Evolutionary conservation across 2,797 vertebrate genomes (phyloP).

Genomic region (Eleutherodactylus coqui): DNA sequence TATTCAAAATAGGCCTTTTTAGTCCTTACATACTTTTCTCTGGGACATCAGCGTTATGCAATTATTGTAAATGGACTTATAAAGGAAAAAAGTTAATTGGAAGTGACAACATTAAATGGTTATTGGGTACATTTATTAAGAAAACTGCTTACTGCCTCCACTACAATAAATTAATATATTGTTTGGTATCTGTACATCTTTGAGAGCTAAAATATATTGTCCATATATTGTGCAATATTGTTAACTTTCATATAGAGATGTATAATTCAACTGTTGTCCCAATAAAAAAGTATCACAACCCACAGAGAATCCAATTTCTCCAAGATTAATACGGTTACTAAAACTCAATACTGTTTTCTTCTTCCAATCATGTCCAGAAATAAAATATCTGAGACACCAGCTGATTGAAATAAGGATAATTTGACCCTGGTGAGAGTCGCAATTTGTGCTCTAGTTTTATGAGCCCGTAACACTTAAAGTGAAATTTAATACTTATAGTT

Average conservation of each 20-base stretch:
- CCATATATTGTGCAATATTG: constrained; percentile 20
- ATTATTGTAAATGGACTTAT: not conserved
- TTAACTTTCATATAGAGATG: constrained; percentile 53
- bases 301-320: constrained; percentile 59
- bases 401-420: constrained; percentile 62
- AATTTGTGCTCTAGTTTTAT: constrained; percentile 63
- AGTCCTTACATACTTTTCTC: too few species aligned
- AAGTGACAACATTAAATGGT: not conserved
- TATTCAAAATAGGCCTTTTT: too few species aligned
- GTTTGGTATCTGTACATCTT: not conserved
- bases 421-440: constrained; percentile 62
- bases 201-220: constrained; percentile 33
- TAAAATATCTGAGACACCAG: constrained; percentile 61
- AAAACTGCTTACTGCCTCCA: not conserved
- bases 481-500: constrained; percentile 61
- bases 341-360: constrained; percentile 61
- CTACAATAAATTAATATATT: constrained; percentile 4
- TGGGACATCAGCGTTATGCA: not conserved
- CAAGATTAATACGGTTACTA: constrained; percentile 62
- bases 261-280: constrained; percentile 52
- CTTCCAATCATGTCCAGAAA: constrained; percentile 63
- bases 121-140: constrained; percentile 2
- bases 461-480: constrained; percentile 60
- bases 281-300: constrained; percentile 58
- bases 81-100: not conserved